These are phyloP conservation scores for Papilio helenus DNA, from an alignment of 1,140 invertebrate species.

Conservation along the genomic window DNA sequence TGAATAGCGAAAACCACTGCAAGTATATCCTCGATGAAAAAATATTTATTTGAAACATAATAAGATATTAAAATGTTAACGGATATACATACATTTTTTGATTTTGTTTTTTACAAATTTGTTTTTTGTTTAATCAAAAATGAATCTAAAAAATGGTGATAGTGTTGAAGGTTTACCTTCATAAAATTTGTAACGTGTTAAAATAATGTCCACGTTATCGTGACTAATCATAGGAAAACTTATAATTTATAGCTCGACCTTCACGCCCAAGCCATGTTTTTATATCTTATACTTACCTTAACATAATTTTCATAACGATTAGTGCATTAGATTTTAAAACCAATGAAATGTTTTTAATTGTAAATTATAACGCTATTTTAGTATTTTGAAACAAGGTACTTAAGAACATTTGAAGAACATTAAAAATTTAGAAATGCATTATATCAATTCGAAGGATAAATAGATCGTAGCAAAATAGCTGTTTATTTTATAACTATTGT, in stretches of 20 bases:
- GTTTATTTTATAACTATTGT: neutral
- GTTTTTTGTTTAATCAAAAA: too few relatives aligned
- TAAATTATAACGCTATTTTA: neutral
- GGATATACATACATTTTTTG: neutral
- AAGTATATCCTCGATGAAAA: neutral
- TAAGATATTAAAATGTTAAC: neutral
- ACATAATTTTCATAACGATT: neutral
- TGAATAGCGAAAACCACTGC: neutral
- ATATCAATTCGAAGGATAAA: neutral
- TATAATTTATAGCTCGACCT: neutral
- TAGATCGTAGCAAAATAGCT: neutral
- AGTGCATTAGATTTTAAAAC: neutral
- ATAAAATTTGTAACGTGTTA: neutral
- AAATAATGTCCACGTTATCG: neutral
- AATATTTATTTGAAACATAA: neutral
- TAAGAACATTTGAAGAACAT: neutral
- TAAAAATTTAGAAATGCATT: neutral
- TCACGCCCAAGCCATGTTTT: slow-evolving; percentile 15
- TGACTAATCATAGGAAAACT: neutral
- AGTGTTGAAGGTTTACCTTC: neutral
- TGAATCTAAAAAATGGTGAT: too few relatives aligned
- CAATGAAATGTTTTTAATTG: neutral
- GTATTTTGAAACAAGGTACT: neutral
- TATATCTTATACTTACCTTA: neutral
- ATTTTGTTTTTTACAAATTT: neutral